phyloP scores from a whole-genome alignment of 2,888 invertebrate species.

The Spodoptera littoralis region DNA sequence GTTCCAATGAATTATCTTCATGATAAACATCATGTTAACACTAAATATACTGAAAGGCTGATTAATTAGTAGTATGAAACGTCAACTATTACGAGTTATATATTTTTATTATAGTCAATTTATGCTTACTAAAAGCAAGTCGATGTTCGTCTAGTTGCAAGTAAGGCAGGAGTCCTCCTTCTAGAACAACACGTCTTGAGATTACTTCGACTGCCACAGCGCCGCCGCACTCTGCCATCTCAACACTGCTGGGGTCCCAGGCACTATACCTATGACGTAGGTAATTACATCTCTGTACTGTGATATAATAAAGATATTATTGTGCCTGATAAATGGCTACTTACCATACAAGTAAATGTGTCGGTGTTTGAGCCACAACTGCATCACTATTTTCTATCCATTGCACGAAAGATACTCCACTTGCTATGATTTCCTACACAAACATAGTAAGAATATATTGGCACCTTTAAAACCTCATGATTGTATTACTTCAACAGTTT shows the following conservation, averaged over 20 bases:
- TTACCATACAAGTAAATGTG: conserved; percentile 97
- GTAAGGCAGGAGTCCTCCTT: conserved; percentile 76
- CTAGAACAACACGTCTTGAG: conserved; percentile 73
- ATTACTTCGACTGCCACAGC: conserved; percentile 75
- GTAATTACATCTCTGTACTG: no score
- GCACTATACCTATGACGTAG: conserved; percentile 78
- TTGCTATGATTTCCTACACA: conserved; percentile 90
- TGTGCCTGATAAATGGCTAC: conserved; percentile 12
- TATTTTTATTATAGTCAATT: background rate
- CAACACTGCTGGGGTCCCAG: conserved; percentile 81
- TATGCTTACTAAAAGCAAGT: conserved; percentile 79
- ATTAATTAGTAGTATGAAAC: no score
- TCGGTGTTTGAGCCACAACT: conserved; percentile 97
- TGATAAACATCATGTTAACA: background rate
- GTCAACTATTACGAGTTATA: no score
- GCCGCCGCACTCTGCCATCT: conserved; percentile 83
- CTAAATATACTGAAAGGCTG: no score
- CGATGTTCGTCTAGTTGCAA: conserved; percentile 82
- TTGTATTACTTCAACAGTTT: no score
- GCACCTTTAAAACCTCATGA: no score
- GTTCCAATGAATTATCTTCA: conserved; percentile 17
- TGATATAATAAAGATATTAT: no score
- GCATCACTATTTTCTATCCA: conserved; percentile 99
- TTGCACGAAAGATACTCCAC: conserved; percentile 92
- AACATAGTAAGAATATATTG: background rate